Evolutionary conservation across 53 echinoderm and acorn worm species (phyloP), one percentile per base, ranked within the genome.

Genomic region (Antedon mediterranea): DNA sequence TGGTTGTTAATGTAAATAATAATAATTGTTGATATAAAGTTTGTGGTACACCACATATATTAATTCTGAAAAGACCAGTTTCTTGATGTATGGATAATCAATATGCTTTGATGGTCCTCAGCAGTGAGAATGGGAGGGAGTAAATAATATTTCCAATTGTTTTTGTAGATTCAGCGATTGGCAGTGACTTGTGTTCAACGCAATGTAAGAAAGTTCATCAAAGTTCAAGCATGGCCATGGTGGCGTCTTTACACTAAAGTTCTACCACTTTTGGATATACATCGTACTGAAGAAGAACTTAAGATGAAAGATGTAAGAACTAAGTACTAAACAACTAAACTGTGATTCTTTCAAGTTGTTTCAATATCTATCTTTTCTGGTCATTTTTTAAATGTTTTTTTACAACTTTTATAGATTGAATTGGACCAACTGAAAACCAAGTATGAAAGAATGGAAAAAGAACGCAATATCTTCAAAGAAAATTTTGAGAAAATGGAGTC

Each of bases 171-270:
- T 80, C 90, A 98, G 78, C 82, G 85, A 73, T 75, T 98, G 32
- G 98, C 98, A 0, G 86, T 98, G 34, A 88, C 86, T 18, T 93
- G 93, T 72, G 88, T 98, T 71, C 98, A 98, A 77, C 84, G 90
- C 29, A 98, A 98, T 86, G 83, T 98, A 4, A 86, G 98, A 11
- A 98, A 98, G 86, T 98, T 87, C 76, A 76, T 88, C 71, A 88
- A 80, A 0, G 88, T 92, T 41, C 88, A 84, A 57, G 85, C 85
- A 70, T 98, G 98, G 98, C 92, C 98, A 0, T 98, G 98, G 98
- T 98, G 98, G 98, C 88, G 88, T 15, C 86, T 98, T 34, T 88
- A 93, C 29, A 87, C 98, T 43, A 98, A 98, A 81, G 90, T 98
- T 73, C 83, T 88, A 75, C 98, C 98, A 30, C 79, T 98, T 23